Percentiles rank a stretch among this genome's conserved stretches.
Evolutionary conservation across 1,140 invertebrate species (phyloP).

Genomic region (Diorhabda carinulata): DNA sequence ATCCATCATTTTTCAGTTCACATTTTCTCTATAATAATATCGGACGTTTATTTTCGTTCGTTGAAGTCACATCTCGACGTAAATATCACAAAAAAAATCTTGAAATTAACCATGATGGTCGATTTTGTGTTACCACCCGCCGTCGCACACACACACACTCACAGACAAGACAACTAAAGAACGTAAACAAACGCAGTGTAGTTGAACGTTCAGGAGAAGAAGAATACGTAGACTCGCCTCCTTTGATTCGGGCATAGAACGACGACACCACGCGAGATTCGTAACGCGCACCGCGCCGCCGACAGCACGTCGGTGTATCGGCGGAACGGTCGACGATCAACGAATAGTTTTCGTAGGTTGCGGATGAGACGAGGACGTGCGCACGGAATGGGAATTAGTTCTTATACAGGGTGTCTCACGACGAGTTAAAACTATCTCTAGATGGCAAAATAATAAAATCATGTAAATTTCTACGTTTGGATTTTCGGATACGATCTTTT

Average conservation of each 20-base stretch:
- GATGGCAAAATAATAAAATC: too few species aligned
- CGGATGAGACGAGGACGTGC: not conserved
- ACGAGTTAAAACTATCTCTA: too few species aligned
- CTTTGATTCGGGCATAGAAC: not conserved
- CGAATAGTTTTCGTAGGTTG: conserved; percentile 11
- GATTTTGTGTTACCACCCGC: not conserved
- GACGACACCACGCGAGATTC: not conserved
- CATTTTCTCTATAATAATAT: conserved; percentile 7
- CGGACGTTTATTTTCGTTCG: not conserved
- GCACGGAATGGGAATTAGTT: not conserved
- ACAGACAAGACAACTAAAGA: conserved; percentile 9
- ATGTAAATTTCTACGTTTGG: too few species aligned
- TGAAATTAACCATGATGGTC: not conserved
- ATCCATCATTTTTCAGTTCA: conserved; percentile 60
- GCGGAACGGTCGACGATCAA: conserved; percentile 10
- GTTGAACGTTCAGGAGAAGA: not conserved
- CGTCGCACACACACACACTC: not conserved
- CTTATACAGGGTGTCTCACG: not conserved
- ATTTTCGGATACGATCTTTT: too few species aligned
- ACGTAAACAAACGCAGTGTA: conserved; percentile 13
- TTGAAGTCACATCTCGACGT: not conserved
- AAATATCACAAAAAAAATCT: not conserved
- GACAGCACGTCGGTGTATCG: not conserved
- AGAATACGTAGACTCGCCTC: not conserved
- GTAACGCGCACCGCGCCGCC: not conserved